Evolutionary conservation across 2,888 invertebrate species (phyloP).

Genomic region (Cabera pusaria): DNA sequence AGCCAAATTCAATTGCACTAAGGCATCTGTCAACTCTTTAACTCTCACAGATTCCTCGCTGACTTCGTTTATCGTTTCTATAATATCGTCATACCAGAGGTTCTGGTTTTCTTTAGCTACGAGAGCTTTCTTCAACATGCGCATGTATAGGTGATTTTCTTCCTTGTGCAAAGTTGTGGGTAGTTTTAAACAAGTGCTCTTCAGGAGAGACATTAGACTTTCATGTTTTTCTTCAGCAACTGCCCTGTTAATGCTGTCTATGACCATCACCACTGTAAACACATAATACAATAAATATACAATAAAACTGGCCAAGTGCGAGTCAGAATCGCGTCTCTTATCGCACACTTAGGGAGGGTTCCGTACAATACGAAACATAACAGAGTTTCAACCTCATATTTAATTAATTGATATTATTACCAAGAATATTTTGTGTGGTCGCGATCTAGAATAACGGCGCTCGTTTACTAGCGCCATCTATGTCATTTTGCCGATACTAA

Average conservation of each 20-base stretch:
- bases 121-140: conserved; percentile 75
- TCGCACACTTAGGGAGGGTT: no score
- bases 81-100: conserved; percentile 84
- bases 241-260: conserved; percentile 84
- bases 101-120: conserved; percentile 80
- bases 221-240: conserved; percentile 79
- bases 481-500: no score
- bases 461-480: no score
- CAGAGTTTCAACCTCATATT: no score
- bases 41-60: conserved; percentile 74
- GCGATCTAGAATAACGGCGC: no score
- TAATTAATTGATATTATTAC: no score
- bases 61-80: conserved; percentile 71
- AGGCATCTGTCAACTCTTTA: conserved; percentile 68
- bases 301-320: no score
- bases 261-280: conserved; percentile 79
- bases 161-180: conserved; percentile 64
- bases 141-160: conserved; percentile 78
- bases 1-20: conserved; percentile 70
- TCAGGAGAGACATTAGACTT: conserved; percentile 72
- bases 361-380: no score
- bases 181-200: conserved; percentile 72
- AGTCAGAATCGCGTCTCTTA: no score
- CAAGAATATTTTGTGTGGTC: no score
- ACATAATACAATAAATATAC: no score